Evolutionary conservation across 2,888 invertebrate species (phyloP).

Genomic region (Copidosoma aretas): DNA sequence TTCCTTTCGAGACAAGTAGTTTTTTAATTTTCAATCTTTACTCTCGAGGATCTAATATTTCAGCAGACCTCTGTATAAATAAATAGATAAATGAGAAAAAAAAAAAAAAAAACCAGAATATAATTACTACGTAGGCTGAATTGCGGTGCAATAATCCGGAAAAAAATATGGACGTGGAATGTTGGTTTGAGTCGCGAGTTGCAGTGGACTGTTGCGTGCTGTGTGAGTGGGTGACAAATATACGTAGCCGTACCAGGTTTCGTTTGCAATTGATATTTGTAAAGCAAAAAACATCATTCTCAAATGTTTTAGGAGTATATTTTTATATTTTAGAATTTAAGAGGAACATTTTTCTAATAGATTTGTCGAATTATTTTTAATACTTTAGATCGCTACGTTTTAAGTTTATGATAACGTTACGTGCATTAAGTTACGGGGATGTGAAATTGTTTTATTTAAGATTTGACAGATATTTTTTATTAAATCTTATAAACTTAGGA

Average conservation of each 20-base stretch:
- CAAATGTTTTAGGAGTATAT: slow-evolving; percentile 6
- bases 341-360: slow-evolving; percentile 10
- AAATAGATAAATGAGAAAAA: background rate
- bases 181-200: background rate
- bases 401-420: slow-evolving; percentile 9
- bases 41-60: background rate
- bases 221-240: slow-evolving; percentile 12
- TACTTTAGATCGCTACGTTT: slow-evolving; percentile 14
- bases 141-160: slow-evolving; percentile 18
- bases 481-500: no score
- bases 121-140: slow-evolving; percentile 3
- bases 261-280: slow-evolving; percentile 41
- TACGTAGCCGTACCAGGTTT: no score
- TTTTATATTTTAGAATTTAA: slow-evolving; percentile 16
- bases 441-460: slow-evolving; percentile 5
- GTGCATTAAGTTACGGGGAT: slow-evolving; percentile 9
- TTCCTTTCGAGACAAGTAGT: slow-evolving; percentile 14
- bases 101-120: slow-evolving; percentile 13
- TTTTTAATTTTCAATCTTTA: slow-evolving; percentile 17
- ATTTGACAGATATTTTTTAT: background rate
- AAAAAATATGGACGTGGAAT: background rate
- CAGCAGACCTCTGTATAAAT: slow-evolving; percentile 23
- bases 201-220: background rate
- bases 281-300: slow-evolving; percentile 21
- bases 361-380: slow-evolving; percentile 12